Percentiles rank a stretch among this genome's conserved stretches.
phyloP scores from a whole-genome alignment of 2,797 vertebrate genomes.

The Cheirogaleus major region DNA sequence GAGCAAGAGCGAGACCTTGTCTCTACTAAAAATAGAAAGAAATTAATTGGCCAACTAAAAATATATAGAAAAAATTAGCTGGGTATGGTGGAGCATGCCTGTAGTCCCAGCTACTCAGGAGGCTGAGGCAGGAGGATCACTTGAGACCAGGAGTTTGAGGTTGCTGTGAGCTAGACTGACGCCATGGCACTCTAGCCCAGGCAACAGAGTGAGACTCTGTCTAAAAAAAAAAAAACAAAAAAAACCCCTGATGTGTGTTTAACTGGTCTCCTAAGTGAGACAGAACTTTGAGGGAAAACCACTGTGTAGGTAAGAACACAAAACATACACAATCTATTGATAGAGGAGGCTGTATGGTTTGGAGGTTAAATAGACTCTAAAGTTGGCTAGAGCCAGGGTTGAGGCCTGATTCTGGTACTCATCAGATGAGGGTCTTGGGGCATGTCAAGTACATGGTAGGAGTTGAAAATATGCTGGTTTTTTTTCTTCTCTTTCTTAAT shows the following conservation, averaged over 20 bases:
- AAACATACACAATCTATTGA: neutral
- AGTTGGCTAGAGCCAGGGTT: neutral
- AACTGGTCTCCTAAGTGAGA: neutral
- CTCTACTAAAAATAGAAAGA: too few relatives aligned
- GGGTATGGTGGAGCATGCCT: too few relatives aligned
- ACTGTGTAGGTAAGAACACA: neutral
- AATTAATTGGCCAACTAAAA: too few relatives aligned
- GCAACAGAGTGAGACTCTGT: too few relatives aligned
- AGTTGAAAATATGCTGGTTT: neutral
- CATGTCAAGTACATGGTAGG: neutral
- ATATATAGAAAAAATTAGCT: too few relatives aligned
- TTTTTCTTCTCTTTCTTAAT: neutral
- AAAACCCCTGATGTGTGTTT: neutral
- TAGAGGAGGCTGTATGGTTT: neutral
- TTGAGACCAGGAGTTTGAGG: too few relatives aligned
- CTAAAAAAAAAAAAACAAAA: neutral
- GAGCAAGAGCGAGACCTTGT: too few relatives aligned
- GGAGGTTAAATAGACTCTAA: neutral
- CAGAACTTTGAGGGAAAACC: constrained; percentile 24
- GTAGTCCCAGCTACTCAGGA: too few relatives aligned
- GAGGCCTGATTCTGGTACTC: neutral
- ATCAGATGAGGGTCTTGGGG: neutral
- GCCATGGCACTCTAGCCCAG: too few relatives aligned
- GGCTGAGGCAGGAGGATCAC: too few relatives aligned
- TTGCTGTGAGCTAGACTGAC: too few relatives aligned